Evolutionary conservation across 2,888 invertebrate species (phyloP).

Genomic region (Leucoma salicis): DNA sequence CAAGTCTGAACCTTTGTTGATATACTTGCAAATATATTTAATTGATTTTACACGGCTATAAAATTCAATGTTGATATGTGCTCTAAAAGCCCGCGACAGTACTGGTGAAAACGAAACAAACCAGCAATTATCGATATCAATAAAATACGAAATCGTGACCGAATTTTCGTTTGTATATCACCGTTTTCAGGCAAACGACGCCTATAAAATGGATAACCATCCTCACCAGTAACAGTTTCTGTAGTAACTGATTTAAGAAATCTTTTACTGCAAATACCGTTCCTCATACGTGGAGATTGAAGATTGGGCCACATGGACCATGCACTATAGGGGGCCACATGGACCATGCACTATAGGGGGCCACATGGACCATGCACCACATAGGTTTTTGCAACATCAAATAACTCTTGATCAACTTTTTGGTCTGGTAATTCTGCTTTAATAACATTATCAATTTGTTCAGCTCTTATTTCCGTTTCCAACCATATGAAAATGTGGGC

Average conservation of each 20-base stretch:
- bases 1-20: background rate
- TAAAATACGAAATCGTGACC: too few species aligned
- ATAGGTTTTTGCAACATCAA: background rate
- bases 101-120: background rate
- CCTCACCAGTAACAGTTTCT: background rate
- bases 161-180: background rate
- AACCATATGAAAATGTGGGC: slow-evolving; percentile 20
- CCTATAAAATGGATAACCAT: background rate
- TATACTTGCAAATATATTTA: background rate
- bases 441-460: slow-evolving; percentile 27
- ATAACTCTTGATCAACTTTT: slow-evolving; percentile 17
- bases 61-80: background rate
- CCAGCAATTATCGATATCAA: background rate
- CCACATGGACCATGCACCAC: slow-evolving; percentile 1
- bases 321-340: too few species aligned
- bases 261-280: background rate
- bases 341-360: too few species aligned
- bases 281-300: background rate
- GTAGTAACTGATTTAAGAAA: background rate
- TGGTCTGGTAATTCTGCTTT: slow-evolving; percentile 27
- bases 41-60: background rate
- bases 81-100: background rate
- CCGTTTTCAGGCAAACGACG: background rate
- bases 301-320: too few species aligned
- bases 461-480: slow-evolving; percentile 25